Conservation (phyloP, 37 sponge, comb jelly and placozoan genomes). For the Geodia barretti region DNA sequence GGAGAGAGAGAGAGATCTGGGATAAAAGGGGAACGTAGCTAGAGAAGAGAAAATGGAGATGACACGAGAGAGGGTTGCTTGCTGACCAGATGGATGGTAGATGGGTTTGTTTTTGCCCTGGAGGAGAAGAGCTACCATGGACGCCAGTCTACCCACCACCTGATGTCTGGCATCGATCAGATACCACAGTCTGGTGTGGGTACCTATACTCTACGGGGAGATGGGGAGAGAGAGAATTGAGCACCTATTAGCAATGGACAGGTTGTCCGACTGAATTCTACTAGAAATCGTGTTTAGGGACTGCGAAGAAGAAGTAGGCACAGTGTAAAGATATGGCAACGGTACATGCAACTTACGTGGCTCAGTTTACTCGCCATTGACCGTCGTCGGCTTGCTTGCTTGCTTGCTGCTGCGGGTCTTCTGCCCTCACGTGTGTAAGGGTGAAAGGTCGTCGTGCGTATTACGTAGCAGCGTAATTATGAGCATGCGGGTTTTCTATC, state of each 20-base stretch:
- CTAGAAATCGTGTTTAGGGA: too few species aligned
- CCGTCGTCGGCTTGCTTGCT: too few species aligned
- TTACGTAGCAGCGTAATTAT: too few species aligned
- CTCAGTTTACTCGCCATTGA: conserved; percentile 59
- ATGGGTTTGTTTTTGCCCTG: conserved; percentile 94
- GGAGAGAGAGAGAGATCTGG: neutral
- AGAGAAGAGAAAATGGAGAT: neutral
- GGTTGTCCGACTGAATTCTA: neutral
- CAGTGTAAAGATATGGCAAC: too few species aligned
- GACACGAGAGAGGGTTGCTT: neutral
- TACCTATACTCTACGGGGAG: conserved; percentile 64
- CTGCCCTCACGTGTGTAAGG: too few species aligned
- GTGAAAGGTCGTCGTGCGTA: too few species aligned
- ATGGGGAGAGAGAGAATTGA: neutral
- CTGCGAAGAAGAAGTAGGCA: too few species aligned
- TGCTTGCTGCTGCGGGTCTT: too few species aligned
- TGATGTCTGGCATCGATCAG: conserved; percentile 76
- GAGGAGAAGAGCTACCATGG: conserved; percentile 56
- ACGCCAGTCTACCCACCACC: conserved; percentile 79
- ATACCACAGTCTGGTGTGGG: conserved; percentile 88
- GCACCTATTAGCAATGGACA: neutral
- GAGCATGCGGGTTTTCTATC: too few species aligned
- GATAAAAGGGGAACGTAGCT: neutral
- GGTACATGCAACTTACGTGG: conserved; percentile 26
- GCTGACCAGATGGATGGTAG: conserved; percentile 86